Evolutionary conservation across 2,797 vertebrate species (phyloP), one percentile per base, ranked within the genome.

Genomic region (Cottoperca gobio): DNA sequence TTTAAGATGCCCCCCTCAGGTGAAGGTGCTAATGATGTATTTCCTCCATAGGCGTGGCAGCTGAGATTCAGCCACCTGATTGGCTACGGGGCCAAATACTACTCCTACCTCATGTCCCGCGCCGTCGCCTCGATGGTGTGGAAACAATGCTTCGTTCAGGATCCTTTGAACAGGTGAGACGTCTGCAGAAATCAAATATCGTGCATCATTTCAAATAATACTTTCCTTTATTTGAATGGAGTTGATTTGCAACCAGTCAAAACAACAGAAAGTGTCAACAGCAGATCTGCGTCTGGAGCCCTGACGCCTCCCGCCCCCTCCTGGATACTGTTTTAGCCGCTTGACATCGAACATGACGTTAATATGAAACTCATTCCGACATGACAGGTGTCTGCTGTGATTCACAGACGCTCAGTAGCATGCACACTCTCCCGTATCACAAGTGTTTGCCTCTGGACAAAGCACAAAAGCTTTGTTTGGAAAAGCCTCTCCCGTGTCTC

Each of bases 111-210:
- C 79, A 96, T 99, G 97, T 99, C 98, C 78, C 91, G 97, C 31
- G 98, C 98, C 0, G 97, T 99, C 63, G 98, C 98, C 2, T 98
- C 97, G 17, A 99, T 99, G 97, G 95, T 99, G 71, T 99, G 98
- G 98, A 98, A 95, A 64, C 96, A 98, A 69, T 99, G 98, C 86
- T 99, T 99, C 81, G 76, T 95, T 70, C 95, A 95, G 86, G 96
- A 99, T 80, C 98, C 98, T 0, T 95, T 99, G 69, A 96, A 96
- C 93, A 97, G 98, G 98, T 99, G 94, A 95, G 67, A 59, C 28
- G 1, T 11, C 9, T 31, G 11, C 17, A n/a, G n/a, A n/a, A n/a
- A n/a, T n/a, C n/a, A n/a, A n/a, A n/a, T n/a, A n/a, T n/a, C n/a
- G n/a, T n/a, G n/a, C n/a, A n/a, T n/a, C 21, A 23, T 39, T 57